Base-by-base conservation (phyloP, 2,113 vertebrate species). In the Glaucidium brasilianum region DNA sequence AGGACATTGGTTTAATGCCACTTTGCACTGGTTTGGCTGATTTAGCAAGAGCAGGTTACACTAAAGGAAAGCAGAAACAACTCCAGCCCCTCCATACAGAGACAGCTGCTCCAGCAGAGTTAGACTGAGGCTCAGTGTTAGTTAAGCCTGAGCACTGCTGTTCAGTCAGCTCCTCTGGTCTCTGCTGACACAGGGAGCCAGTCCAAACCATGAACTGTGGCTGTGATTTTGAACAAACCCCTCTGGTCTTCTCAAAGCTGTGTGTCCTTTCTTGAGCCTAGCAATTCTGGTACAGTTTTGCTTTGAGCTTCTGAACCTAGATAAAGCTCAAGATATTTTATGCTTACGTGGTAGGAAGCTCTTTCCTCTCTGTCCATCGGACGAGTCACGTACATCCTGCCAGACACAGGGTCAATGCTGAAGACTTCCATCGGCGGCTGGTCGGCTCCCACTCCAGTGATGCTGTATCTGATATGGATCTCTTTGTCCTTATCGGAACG, bases 391-490 rank as follows among this genome's bases (percentile, higher is more conserved):
- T 99, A 99, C 99, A 99, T 99, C 92, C 99, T 99, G 77, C 99
- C 99, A 2, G 98, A 99, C 93, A 99, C 98, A 3, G 99, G 99
- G 97, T 99, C 99, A 10, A 99, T 99, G 97, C 98, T 99, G 98
- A 99, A 99, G 78, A 99, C 98, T 78, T 99, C 99, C 97, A 98
- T 99, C 2, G 99, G 99, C 0, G 99, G 99, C 98, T 99, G 99
- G 98, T 99, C 99, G 1, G 99, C 99, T 9, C 98, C 98, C 82
- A 99, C 99, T 1, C 99, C 99, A 0, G 99, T 99, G 98, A 99
- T 98, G 98, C 99, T 99, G 97, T 99, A 99, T 4, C 99, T 98
- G 95, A 99, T 99, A 16, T 98, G 99, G 89, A 99, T 99, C 96
- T 99, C 99, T 23, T 98, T 98, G 98, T 99, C 99, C 91, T 99